These are phyloP conservation scores for Pygoscelis adeliae DNA, from an alignment of 2,113 vertebrate species.

Conservation along the genomic window DNA sequence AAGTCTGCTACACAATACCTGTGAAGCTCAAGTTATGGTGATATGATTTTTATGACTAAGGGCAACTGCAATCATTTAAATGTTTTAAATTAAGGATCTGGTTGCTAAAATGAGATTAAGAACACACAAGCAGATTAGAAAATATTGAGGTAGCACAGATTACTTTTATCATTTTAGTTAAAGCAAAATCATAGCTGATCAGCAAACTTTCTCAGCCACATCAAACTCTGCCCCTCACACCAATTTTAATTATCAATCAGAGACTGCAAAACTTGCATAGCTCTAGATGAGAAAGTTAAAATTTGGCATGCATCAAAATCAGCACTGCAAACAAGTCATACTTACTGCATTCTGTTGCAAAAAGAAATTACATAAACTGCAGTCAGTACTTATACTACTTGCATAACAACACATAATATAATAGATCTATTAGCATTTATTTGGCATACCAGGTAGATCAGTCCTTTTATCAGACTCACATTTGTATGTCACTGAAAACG, in stretches of 20 bases:
- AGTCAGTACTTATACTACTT: slow-evolving; percentile 60
- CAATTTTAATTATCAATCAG: slow-evolving; percentile 37
- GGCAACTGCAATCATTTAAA: not conserved
- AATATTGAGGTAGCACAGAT: slow-evolving; percentile 49
- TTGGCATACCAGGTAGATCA: not conserved
- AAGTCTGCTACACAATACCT: not conserved
- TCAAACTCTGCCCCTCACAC: slow-evolving; percentile 16
- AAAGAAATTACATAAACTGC: slow-evolving; percentile 77
- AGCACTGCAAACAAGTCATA: slow-evolving; percentile 84
- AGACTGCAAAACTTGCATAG: slow-evolving; percentile 41
- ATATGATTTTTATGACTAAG: not conserved
- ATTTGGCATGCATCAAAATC: slow-evolving; percentile 79
- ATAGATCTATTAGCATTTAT: not conserved
- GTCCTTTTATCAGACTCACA: not conserved
- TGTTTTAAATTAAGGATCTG: not conserved
- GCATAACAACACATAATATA: not conserved
- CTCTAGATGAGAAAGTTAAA: slow-evolving; percentile 55
- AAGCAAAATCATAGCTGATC: slow-evolving; percentile 30
- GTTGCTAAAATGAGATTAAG: slow-evolving; percentile 2
- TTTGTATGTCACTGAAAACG: not conserved
- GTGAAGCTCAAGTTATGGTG: not conserved
- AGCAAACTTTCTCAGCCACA: not conserved
- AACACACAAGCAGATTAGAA: slow-evolving; percentile 62
- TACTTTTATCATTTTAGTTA: not conserved
- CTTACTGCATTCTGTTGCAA: slow-evolving; percentile 92